Evolutionary conservation across 37 sponge, comb jelly and placozoan species (phyloP).

Genomic region (Aplysina aerophoba): DNA sequence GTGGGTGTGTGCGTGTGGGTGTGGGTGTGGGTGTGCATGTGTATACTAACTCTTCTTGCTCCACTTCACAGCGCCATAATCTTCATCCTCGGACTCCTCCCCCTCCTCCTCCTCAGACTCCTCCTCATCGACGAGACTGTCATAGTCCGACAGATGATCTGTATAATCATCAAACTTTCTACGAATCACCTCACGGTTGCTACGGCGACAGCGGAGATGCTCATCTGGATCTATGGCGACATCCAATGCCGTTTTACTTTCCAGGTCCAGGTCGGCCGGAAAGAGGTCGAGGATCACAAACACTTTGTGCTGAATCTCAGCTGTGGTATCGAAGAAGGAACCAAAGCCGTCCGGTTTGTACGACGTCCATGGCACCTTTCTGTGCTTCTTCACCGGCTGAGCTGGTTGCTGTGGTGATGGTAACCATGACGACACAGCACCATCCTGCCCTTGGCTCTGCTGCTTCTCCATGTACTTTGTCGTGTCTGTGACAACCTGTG

Average conservation of each 20-base stretch:
- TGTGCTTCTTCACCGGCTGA: too few relatives aligned
- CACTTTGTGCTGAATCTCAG: too few relatives aligned
- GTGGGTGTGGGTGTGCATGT: neutral
- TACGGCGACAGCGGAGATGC: neutral
- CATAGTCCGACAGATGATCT: neutral
- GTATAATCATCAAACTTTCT: constrained; percentile 5
- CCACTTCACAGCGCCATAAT: constrained; percentile 1
- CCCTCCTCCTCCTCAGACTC: neutral
- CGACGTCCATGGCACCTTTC: too few relatives aligned
- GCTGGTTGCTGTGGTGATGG: too few relatives aligned
- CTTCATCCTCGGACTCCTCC: constrained; percentile 5
- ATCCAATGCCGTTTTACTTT: neutral
- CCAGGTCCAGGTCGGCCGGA: too few relatives aligned
- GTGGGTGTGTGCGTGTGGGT: constrained; percentile 14
- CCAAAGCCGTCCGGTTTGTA: too few relatives aligned
- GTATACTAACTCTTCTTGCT: neutral
- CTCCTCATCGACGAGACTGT: neutral
- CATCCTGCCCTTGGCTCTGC: too few relatives aligned
- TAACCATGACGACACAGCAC: too few relatives aligned
- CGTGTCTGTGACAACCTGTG: too few relatives aligned
- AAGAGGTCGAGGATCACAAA: too few relatives aligned
- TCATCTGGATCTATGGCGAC: neutral
- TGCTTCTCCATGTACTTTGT: too few relatives aligned
- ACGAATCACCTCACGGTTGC: constrained; percentile 8
- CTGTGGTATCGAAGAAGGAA: too few relatives aligned